phyloP scores from a whole-genome alignment of 2,888 invertebrate species.

The Drosophila parthenogenetica region DNA sequence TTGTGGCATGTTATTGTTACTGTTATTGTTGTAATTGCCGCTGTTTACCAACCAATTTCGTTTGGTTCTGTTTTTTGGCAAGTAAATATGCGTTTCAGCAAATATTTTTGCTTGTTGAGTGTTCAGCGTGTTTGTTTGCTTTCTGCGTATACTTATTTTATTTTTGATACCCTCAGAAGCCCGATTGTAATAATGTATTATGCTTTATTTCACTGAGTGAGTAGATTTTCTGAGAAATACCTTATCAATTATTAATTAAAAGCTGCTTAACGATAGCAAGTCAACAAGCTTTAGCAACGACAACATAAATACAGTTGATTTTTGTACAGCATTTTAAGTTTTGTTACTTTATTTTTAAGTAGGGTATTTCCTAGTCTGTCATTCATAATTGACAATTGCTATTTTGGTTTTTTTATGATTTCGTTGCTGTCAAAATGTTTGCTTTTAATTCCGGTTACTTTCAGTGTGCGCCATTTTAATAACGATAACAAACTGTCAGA shows the following conservation, averaged over 20 bases:
- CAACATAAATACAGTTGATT: not conserved
- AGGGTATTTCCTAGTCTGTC: conserved; percentile 13
- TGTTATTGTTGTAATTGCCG: conserved; percentile 48
- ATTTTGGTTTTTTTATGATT: conserved; percentile 22
- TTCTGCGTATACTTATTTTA: conserved; percentile 19
- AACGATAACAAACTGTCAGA: conserved; percentile 48
- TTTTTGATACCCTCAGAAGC: conserved; percentile 20
- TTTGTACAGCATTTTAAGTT: not conserved
- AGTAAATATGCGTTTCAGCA: conserved; percentile 75
- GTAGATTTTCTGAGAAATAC: not conserved
- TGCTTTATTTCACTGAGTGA: not conserved
- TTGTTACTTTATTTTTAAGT: not conserved
- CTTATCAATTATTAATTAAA: conserved; percentile 1
- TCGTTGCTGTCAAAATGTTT: conserved; percentile 64
- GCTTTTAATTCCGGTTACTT: conserved; percentile 73
- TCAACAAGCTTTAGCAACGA: not conserved
- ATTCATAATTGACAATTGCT: not conserved
- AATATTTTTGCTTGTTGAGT: conserved; percentile 73
- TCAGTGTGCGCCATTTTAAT: conserved; percentile 53
- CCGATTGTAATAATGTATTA: conserved; percentile 7
- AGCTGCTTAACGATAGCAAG: not conserved
- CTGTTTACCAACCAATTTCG: conserved; percentile 75
- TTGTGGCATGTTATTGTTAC: conserved; percentile 4
- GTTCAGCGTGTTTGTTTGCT: conserved; percentile 42
- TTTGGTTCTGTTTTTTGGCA: conserved; percentile 59